Evolutionary conservation across 1,140 invertebrate species (phyloP), one percentile per base, ranked within the genome.

Genomic region (Stenopsyche tienmushanensis): DNA sequence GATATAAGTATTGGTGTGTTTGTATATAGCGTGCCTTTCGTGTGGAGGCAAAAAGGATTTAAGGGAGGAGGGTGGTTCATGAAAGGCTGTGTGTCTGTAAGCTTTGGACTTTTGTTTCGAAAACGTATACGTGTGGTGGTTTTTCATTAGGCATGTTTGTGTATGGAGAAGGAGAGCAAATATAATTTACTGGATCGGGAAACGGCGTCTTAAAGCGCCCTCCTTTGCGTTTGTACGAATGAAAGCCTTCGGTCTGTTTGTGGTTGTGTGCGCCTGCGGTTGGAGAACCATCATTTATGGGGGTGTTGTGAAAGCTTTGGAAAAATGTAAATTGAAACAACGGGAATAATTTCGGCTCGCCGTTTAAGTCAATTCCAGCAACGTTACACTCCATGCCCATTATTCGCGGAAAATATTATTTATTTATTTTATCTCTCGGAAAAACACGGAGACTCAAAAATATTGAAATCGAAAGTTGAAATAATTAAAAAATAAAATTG

Each of bases 171-270:
- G 29, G 29, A 3, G 18, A 5, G 20, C 20, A 64, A 64, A 64
- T 54, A 64, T 64, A 64, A 64, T 64, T 64, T 54, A 39, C 39
- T 39, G 59, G 59, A 62, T 62, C 59, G 50, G 17, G 52, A 49
- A 64, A 39, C 41, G 50, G 15, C 62, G 34, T n/a, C 7, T 9
- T 18, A 3, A 7, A 3, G 10, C 50, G 9, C 7, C 17, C 50
- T 7, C 7, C 7, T 39, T 8, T 39, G n/a, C 29, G n/a, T 39
- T 5, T 39, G 7, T 39, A 39, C 29, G 29, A 8, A 39, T 39
- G n/a, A 39, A 8, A 39, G 5, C 7, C 13, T 34, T 34, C n/a
- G n/a, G n/a, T n/a, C n/a, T n/a, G n/a, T n/a, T n/a, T n/a, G n/a
- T 34, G 13, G 10, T 3, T 41, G 18, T 21, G 39, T 42, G 26